Percentiles rank a stretch among this genome's conserved stretches.
Evolutionary conservation across 2,797 vertebrate species (phyloP).

Genomic region (Lithobates pipiens): DNA sequence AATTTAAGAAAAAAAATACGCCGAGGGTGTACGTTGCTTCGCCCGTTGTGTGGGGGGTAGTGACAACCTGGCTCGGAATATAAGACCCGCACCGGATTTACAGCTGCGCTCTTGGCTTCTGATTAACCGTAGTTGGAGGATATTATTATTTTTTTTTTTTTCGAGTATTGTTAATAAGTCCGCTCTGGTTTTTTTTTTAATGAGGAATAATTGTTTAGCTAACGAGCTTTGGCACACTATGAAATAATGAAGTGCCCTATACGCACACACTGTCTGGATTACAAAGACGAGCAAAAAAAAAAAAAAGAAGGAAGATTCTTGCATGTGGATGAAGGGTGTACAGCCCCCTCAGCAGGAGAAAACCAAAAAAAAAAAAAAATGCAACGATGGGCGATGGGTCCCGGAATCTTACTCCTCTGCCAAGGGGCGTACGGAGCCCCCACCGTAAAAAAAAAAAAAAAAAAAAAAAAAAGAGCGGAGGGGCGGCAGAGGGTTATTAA

Average conservation of each 20-base stretch:
- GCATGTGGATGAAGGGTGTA: constrained; percentile 68
- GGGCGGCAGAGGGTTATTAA: constrained; percentile 78
- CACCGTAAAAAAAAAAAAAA: constrained; percentile 60
- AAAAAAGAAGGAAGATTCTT: constrained; percentile 68
- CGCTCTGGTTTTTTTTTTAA: constrained; percentile 76
- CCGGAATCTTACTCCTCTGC: constrained; percentile 72
- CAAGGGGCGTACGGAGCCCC: constrained; percentile 75
- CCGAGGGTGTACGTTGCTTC: constrained; percentile 35
- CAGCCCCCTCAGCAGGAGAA: constrained; percentile 76
- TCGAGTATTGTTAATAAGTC: constrained; percentile 80
- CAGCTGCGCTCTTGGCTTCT: constrained; percentile 75
- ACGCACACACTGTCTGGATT: constrained; percentile 95
- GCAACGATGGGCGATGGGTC: constrained; percentile 77
- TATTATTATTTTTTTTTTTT: constrained; percentile 77
- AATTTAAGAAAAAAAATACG: neutral
- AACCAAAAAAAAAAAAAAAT: constrained; percentile 13
- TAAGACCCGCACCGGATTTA: constrained; percentile 79
- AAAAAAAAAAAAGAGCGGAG: constrained; percentile 68
- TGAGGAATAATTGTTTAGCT: constrained; percentile 92
- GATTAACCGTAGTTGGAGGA: constrained; percentile 84
- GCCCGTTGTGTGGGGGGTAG: constrained; percentile 46
- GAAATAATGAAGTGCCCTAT: constrained; percentile 79
- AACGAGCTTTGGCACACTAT: constrained; percentile 97
- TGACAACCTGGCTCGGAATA: constrained; percentile 73
- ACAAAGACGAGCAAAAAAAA: constrained; percentile 81